Base-by-base conservation (phyloP, 2,888 invertebrate species). In the Acronicta psi region DNA sequence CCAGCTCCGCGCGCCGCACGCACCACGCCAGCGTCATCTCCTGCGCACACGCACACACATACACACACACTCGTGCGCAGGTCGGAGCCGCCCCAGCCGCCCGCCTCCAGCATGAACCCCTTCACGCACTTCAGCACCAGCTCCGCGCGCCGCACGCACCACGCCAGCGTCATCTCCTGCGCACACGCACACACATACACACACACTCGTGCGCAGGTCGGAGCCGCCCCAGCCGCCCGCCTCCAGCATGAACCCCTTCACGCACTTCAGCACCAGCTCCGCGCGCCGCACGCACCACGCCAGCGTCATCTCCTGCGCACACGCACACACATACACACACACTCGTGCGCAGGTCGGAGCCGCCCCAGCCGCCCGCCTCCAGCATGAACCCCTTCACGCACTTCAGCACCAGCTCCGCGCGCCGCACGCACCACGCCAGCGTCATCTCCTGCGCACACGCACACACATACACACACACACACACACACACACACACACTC, bases 221-320 rank as follows among this genome's bases (percentile, higher is more conserved):
- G 97, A 97, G 31, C 98, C 98, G 64, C 98, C 98, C 96, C 98
- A 97, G 0, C 98, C 97, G 9, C 98, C 97, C 95, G 98, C 98
- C 95, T 99, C 99, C 90, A 99, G 98, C 98, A 99, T 98, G 91
- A 99, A 99, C 3, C 99, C 99, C 94, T 99, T 99, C 51, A 99
- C 98, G 92, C 99, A 99, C 93, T 99, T 99, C 84, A 99, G 98
- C 59, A 99, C 97, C 69, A 99, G 94, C 93, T 99, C 99, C 0
- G 99, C 99, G 79, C 99, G 95, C 80, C 98, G 97, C 83, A 97
- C 95, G 90, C 99, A 99, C 99, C 99, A 99, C 34, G 97, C 96
- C 51, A 98, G 97, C 0, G 99, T 99, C 98, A 99, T 98, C 85
- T 98, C 98, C 96, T 97, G 79, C 47, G 6, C 20, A 7, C 5